phyloP scores from a whole-genome alignment of 2,113 vertebrate genomes.

The Jaculus jaculus region DNA sequence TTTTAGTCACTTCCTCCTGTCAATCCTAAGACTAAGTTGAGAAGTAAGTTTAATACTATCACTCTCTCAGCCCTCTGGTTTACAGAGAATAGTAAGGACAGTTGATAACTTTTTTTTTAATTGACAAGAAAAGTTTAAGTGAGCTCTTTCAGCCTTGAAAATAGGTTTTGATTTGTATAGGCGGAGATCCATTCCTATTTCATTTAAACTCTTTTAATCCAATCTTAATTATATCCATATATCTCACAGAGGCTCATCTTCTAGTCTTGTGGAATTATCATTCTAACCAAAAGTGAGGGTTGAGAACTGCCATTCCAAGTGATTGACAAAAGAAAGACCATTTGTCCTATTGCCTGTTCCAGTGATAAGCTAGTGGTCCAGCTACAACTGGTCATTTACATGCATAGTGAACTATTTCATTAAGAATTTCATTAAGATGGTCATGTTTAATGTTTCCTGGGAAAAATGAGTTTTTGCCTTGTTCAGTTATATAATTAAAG shows the following conservation, averaged over 20 bases:
- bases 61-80: conserved; percentile 34
- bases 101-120: conserved; percentile 40
- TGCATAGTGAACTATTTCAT: conserved; percentile 87
- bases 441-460: conserved; percentile 90
- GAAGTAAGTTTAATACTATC: conserved; percentile 11
- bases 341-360: conserved; percentile 78
- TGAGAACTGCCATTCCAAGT: conserved; percentile 66
- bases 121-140: conserved; percentile 42
- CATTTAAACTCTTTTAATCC: conserved; percentile 28
- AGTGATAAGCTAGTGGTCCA: conserved; percentile 80
- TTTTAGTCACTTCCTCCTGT: neutral
- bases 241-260: conserved; percentile 25
- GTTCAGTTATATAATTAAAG: conserved; percentile 91
- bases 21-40: neutral
- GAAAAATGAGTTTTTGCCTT: conserved; percentile 89
- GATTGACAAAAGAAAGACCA: conserved; percentile 77
- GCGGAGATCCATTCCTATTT: conserved; percentile 4
- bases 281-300: conserved; percentile 44
- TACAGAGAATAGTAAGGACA: neutral
- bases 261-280: conserved; percentile 32
- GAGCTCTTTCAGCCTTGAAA: conserved; percentile 49
- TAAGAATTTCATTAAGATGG: conserved; percentile 92
- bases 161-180: conserved; percentile 57
- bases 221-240: conserved; percentile 36
- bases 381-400: conserved; percentile 86